A percentile compares a stretch with the other conserved stretches of the same genome.
Evolutionary conservation across 2,797 vertebrate species (phyloP).

Genomic region (Artibeus jamaicensis): DNA sequence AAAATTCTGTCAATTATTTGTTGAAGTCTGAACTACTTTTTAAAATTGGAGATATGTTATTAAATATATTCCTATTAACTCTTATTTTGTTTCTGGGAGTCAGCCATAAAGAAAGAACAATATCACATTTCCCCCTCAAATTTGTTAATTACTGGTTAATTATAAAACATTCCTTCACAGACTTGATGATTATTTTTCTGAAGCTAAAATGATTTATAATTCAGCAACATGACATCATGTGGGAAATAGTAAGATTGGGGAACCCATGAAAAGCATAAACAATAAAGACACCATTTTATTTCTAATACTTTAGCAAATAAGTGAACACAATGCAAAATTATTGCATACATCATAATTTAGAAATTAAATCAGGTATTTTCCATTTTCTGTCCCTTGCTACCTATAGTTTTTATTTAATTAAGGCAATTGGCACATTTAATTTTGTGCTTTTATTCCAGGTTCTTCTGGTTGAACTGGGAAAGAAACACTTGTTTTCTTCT

Average conservation of each 20-base stretch:
- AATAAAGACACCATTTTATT: not conserved
- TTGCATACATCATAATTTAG: not conserved
- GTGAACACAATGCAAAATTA: not conserved
- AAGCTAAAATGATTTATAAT: not conserved
- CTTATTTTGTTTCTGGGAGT: not conserved
- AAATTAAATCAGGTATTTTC: not conserved
- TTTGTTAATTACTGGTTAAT: not conserved
- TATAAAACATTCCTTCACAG: not conserved
- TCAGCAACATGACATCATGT: not conserved
- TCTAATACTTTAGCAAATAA: not conserved
- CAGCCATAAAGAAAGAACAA: not conserved
- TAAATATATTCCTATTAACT: not conserved
- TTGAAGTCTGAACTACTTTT: not conserved
- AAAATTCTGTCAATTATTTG: constrained; percentile 15
- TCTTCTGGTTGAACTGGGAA: not conserved
- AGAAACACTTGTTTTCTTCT: not conserved
- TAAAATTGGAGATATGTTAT: not conserved
- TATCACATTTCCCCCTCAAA: not conserved
- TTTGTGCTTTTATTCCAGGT: not conserved
- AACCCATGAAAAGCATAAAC: not conserved
- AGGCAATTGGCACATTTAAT: not conserved
- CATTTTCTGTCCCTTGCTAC: not conserved
- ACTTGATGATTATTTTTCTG: not conserved
- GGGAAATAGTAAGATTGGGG: not conserved
- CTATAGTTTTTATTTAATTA: not conserved